Base-by-base conservation (phyloP, 2,888 invertebrate genomes). In the Xanthorhoe designata region DNA sequence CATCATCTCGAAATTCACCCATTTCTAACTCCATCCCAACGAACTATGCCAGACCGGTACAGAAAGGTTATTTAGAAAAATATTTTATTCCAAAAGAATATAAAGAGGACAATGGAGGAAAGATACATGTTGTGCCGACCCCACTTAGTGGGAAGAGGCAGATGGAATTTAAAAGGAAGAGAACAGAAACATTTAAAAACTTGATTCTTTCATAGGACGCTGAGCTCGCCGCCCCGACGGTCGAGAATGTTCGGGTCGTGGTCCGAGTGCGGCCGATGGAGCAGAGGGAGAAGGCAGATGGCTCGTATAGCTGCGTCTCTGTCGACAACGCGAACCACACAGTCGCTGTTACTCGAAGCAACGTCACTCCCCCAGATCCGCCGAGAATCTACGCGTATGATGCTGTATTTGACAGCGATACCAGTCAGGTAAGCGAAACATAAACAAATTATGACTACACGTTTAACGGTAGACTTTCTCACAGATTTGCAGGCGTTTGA, bases 221-320 rank as follows among this genome's bases (percentile, higher is more conserved):
- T 47, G 89, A 94, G 71, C 71, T 91, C 47, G 84, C 88, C 49
- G 89, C 93, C 18, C 95, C 96, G 15, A 96, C 96, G 77, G 95
- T 96, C 68, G 99, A 99, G 92, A 99, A 98, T 95, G 99, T 99
- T 51, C 96, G 98, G 57, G 99, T 99, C 58, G 98, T 98, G 65
- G 98, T 99, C 15, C 95, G 99, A 60, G 97, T 98, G 72, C 96
- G 99, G 57, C 99, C 99, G 0, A 94, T 99, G 90, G 98, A 97
- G 88, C 96, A 96, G 82, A 96, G 96, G 77, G 99, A 99, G 94
- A 91, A 95, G 75, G 92, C 95, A 65, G 95, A 95, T 64, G 96
- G 95, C 13, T 95, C 96, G 60, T 94, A 95, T 78, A 95, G 95
- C 83, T 96, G 98, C 69, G 96, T 98, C 0, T 94, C 95, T 42